phyloP scores from a whole-genome alignment of 2,797 vertebrate genomes.

The Rhinophrynus dorsalis region DNA sequence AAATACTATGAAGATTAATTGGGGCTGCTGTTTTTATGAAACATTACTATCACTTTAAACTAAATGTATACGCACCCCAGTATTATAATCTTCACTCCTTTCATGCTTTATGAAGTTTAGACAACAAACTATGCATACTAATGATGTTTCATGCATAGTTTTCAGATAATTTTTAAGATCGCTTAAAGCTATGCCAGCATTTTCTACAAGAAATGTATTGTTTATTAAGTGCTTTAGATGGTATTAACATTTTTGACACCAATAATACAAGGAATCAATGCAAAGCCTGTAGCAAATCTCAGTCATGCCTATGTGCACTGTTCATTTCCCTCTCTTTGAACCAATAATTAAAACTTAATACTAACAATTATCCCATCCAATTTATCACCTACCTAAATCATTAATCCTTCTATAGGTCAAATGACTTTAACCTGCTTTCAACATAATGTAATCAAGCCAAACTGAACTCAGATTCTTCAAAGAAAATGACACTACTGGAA shows the following conservation, averaged over 20 bases:
- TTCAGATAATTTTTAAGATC: too few species aligned
- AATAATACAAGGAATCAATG: background rate
- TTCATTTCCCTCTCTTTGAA: background rate
- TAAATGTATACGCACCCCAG: too few species aligned
- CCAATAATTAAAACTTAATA: background rate
- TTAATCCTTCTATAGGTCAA: background rate
- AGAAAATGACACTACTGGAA: background rate
- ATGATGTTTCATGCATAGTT: too few species aligned
- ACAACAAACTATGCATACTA: too few species aligned
- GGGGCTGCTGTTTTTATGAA: too few species aligned
- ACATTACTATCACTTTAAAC: too few species aligned
- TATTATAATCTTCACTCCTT: too few species aligned
- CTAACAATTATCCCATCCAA: background rate
- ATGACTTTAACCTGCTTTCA: background rate
- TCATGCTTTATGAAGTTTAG: too few species aligned
- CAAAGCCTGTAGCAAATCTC: background rate
- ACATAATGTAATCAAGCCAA: background rate
- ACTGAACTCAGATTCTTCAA: background rate
- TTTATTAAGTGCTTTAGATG: background rate
- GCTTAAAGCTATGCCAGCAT: too few species aligned
- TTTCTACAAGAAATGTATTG: too few species aligned
- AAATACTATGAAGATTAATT: too few species aligned
- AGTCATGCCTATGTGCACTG: background rate
- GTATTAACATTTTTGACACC: background rate
- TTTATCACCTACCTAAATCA: background rate